Evolutionary conservation across 2,797 vertebrate species (phyloP).

Genomic region (Anguilla anguilla): DNA sequence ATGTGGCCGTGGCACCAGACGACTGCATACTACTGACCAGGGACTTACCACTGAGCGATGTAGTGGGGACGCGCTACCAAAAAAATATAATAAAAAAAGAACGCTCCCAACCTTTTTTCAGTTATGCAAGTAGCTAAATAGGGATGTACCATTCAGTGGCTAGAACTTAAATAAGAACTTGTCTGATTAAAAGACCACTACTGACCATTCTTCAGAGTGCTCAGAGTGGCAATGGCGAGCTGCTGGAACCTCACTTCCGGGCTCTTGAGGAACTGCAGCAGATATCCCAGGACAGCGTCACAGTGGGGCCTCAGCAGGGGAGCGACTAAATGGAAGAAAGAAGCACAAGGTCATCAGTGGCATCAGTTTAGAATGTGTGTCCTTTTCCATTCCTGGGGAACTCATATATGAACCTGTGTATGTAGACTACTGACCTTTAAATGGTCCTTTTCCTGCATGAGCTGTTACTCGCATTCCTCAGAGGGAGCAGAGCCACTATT

Average conservation of each 20-base stretch:
- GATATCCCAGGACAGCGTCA: conserved; percentile 40
- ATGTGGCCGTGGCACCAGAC: neutral
- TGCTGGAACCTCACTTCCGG: conserved; percentile 61
- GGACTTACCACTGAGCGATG: neutral
- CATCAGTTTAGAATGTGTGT: neutral
- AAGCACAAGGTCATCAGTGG: neutral
- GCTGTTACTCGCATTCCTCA: too few relatives aligned
- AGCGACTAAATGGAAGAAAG: conserved; percentile 33
- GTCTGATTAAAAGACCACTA: neutral
- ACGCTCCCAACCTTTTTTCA: neutral
- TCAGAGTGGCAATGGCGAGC: conserved; percentile 52
- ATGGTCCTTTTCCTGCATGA: too few relatives aligned
- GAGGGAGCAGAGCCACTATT: too few relatives aligned
- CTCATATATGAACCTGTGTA: neutral
- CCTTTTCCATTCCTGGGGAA: neutral
- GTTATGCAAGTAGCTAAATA: neutral
- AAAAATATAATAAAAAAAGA: too few relatives aligned
- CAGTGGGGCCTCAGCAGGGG: conserved; percentile 56
- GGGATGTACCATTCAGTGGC: neutral
- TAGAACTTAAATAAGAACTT: neutral
- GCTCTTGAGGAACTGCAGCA: conserved; percentile 52
- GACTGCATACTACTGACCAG: neutral
- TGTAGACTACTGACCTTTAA: neutral
- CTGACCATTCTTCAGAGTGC: conserved; percentile 59
- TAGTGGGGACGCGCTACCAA: too few relatives aligned